A percentile compares a stretch with the other conserved stretches of the same genome.
These are phyloP conservation scores for Coremacera marginata DNA, from an alignment of 2,888 invertebrate genomes.

Conservation along the genomic window DNA sequence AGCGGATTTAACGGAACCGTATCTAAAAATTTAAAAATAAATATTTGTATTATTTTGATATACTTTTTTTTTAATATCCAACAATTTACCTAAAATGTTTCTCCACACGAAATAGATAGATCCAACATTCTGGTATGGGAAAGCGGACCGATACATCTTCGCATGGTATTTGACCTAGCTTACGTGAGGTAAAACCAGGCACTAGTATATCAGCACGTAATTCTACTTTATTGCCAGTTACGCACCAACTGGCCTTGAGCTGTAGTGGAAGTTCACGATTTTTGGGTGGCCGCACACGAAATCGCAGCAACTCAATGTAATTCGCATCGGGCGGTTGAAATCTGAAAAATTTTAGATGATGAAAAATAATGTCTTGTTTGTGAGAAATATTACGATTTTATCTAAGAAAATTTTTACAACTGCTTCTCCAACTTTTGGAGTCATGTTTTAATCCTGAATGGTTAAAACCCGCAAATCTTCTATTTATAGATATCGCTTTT, in stretches of 20 bases:
- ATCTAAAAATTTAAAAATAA: slow-evolving; percentile 70
- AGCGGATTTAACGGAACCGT: slow-evolving; percentile 96
- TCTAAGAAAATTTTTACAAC: too few species aligned
- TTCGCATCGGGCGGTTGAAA: slow-evolving; percentile 98
- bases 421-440: too few species aligned
- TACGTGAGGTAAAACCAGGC: slow-evolving; percentile 95
- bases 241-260: slow-evolving; percentile 89
- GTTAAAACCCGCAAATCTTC: too few species aligned
- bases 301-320: slow-evolving; percentile 96
- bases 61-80: too few species aligned
- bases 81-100: slow-evolving; percentile 82
- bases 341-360: slow-evolving; percentile 70
- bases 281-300: slow-evolving; percentile 93
- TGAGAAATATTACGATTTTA: too few species aligned
- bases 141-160: slow-evolving; percentile 97
- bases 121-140: slow-evolving; percentile 99
- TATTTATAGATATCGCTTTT: too few species aligned
- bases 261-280: slow-evolving; percentile 97
- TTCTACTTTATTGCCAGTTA: slow-evolving; percentile 92
- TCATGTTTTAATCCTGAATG: too few species aligned
- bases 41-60: neutral
- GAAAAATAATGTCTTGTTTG: neutral
- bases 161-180: slow-evolving; percentile 95
- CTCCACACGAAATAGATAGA: slow-evolving; percentile 97
- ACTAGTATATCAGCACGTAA: slow-evolving; percentile 95